A percentile compares a stretch with the other conserved stretches of the same genome.
Conservation (phyloP, 2,113 vertebrate species). For the Casuarius casuarius region DNA sequence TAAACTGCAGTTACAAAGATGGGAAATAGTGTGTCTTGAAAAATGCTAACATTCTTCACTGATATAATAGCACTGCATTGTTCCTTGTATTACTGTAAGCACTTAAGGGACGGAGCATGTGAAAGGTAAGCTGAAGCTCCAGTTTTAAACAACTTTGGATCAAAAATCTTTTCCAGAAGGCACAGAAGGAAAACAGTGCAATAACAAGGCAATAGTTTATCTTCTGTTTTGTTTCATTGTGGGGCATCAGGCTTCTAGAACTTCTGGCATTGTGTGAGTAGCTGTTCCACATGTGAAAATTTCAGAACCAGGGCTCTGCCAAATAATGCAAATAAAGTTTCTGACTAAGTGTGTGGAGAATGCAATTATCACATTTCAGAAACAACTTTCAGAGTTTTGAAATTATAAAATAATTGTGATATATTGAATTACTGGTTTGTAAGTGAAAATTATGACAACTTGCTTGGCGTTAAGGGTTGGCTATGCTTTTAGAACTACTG, state of each 20-base stretch:
- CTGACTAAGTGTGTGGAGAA: background rate
- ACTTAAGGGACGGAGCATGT: background rate
- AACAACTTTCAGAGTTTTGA: background rate
- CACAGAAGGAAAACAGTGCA: background rate
- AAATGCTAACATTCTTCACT: background rate
- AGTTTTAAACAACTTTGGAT: background rate
- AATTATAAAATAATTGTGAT: background rate
- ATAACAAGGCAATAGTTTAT: background rate
- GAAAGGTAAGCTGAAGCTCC: slow-evolving; percentile 53
- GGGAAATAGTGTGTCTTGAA: background rate
- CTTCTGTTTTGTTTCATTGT: background rate
- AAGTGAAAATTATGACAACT: background rate
- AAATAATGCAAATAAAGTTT: background rate
- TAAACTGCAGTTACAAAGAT: background rate
- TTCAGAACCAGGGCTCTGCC: background rate
- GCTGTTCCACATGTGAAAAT: background rate
- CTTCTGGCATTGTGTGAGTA: background rate
- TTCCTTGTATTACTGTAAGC: background rate
- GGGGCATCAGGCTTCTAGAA: background rate
- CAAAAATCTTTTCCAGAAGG: background rate
- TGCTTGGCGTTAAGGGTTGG: background rate
- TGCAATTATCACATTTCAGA: background rate
- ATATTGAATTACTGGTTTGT: background rate
- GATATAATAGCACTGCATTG: background rate
- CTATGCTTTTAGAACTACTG: background rate